Evolutionary conservation across 2,113 vertebrate species (phyloP).

Genomic region (Pampusana beccarii): DNA sequence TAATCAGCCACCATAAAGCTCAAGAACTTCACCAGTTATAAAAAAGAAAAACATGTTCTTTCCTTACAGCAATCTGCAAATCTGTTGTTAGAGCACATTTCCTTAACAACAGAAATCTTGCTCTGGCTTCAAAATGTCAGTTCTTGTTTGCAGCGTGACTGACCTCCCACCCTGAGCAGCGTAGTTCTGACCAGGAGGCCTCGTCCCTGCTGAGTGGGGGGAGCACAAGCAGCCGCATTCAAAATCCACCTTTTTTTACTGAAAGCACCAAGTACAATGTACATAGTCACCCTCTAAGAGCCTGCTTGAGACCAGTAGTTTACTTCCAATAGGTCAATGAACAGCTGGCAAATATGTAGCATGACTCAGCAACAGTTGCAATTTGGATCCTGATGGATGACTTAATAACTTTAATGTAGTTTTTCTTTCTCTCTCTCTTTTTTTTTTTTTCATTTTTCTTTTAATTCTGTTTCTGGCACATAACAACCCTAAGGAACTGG

Average conservation of each 20-base stretch:
- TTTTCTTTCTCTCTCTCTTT: not conserved
- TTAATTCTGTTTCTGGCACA: not conserved
- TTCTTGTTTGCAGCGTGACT: slow-evolving; percentile 36
- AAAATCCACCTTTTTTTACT: not conserved
- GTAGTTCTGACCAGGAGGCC: not conserved
- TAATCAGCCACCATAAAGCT: not conserved
- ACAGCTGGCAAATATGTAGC: not conserved
- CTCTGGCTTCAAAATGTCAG: not conserved
- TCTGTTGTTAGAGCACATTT: not conserved
- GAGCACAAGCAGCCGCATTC: not conserved
- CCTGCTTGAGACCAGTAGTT: not conserved
- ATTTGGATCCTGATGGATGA: not conserved
- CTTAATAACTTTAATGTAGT: not conserved
- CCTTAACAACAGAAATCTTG: slow-evolving; percentile 25
- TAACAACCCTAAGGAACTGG: not conserved
- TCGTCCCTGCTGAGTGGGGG: fast-evolving
- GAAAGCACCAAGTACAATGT: not conserved
- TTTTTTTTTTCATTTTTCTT: not conserved
- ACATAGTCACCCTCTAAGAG: not conserved
- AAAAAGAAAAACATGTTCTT: not conserved
- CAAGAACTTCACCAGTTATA: not conserved
- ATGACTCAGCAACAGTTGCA: not conserved
- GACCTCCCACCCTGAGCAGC: not conserved
- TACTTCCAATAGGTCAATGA: not conserved
- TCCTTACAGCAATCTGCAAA: not conserved